These are phyloP conservation scores for Hypomesus transpacificus DNA, from an alignment of 2,113 vertebrate genomes.

Conservation along the genomic window DNA sequence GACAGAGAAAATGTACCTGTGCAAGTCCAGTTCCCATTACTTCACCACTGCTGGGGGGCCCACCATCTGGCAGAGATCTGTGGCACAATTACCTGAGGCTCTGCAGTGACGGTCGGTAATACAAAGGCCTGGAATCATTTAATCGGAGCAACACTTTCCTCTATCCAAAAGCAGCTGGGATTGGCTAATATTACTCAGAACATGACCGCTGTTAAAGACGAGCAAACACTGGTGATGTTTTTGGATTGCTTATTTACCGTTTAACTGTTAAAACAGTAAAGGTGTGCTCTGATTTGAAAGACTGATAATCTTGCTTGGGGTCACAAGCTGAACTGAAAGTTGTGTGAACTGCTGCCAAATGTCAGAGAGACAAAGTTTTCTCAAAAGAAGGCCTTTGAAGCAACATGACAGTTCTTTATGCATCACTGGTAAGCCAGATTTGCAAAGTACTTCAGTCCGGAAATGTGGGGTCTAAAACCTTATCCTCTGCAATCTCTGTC, in stretches of 20 bases:
- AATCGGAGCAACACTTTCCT: background rate
- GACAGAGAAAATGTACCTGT: conserved; percentile 50
- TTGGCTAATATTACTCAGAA: background rate
- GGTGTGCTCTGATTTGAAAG: background rate
- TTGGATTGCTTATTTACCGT: too few relatives aligned
- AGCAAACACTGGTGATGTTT: too few relatives aligned
- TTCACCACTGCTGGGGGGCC: conserved; percentile 36
- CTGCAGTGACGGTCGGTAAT: conserved; percentile 41
- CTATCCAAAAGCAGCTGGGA: background rate
- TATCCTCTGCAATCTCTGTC: conserved; percentile 76
- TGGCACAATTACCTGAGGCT: conserved; percentile 55
- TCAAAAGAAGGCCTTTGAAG: conserved; percentile 49
- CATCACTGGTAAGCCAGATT: conserved; percentile 75
- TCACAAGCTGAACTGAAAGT: conserved; percentile 40
- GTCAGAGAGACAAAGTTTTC: conserved; percentile 59
- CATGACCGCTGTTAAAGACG: background rate
- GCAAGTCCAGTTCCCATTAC: conserved; percentile 39
- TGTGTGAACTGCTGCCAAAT: conserved; percentile 46
- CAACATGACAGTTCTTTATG: conserved; percentile 67
- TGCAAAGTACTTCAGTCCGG: conserved; percentile 63
- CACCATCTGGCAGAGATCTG: conserved; percentile 67
- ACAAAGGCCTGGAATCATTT: conserved; percentile 31
- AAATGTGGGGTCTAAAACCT: conserved; percentile 70
- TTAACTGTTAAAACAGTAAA: background rate
- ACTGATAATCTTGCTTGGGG: conserved; percentile 17